These are phyloP conservation scores for Papilio machaon DNA, from an alignment of 1,140 invertebrate species.

Conservation along the genomic window DNA sequence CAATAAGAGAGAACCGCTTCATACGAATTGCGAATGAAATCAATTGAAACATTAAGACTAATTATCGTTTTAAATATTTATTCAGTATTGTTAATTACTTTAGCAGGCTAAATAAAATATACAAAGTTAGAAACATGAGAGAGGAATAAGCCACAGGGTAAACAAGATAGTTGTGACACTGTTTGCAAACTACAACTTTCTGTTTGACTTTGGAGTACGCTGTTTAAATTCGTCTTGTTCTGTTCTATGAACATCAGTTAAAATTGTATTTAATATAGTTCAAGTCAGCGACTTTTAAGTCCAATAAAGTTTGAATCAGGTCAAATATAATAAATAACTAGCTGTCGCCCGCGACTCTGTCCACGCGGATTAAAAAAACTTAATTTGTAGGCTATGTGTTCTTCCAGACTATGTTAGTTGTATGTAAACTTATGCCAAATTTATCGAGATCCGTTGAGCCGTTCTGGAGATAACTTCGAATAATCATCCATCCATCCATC, in stretches of 20 bases:
- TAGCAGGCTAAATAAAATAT: conserved; percentile 21
- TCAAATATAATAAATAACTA: not conserved
- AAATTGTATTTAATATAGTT: conserved; percentile 25
- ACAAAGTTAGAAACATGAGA: conserved; percentile 21
- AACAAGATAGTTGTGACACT: conserved; percentile 38
- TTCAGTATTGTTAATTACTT: not conserved
- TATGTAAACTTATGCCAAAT: no score
- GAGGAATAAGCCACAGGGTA: conserved; percentile 15
- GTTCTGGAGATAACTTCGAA: no score
- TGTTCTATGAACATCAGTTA: conserved; percentile 31
- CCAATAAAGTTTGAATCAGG: not conserved
- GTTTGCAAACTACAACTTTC: conserved; percentile 37
- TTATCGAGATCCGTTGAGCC: no score
- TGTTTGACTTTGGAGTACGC: conserved; percentile 23
- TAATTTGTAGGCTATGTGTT: no score
- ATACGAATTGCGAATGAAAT: no score
- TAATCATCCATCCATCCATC: no score
- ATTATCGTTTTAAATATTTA: not conserved
- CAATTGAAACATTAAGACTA: no score
- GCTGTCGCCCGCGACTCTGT: no score
- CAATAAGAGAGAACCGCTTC: no score
- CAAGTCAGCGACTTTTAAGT: not conserved
- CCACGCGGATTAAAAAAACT: no score
- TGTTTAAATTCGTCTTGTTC: conserved; percentile 38
- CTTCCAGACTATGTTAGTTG: no score